Percentiles rank a stretch among this genome's conserved stretches.
Conservation (phyloP, 1,140 invertebrate species). For the Megalonaias nervosa region DNA sequence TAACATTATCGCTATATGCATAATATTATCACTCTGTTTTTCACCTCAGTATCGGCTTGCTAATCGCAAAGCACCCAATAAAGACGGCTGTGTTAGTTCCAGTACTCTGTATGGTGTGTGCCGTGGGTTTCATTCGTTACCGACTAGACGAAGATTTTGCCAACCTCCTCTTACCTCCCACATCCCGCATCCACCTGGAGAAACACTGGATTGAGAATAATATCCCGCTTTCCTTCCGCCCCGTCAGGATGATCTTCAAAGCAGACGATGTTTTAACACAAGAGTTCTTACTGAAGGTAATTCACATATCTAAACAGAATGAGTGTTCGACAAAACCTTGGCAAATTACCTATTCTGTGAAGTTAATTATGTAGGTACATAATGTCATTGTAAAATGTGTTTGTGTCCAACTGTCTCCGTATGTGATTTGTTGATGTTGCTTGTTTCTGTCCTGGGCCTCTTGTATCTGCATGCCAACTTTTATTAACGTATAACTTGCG, state of each 20-base stretch:
- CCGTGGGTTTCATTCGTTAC: slow-evolving; percentile 28
- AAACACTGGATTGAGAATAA: slow-evolving; percentile 27
- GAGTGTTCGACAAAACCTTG: too few relatives aligned
- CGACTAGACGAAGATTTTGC: slow-evolving; percentile 28
- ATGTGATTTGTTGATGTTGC: too few relatives aligned
- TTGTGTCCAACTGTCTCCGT: too few relatives aligned
- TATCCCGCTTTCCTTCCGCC: slow-evolving; percentile 21
- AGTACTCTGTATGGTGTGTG: slow-evolving; percentile 6
- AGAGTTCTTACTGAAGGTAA: slow-evolving; percentile 21
- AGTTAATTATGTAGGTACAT: too few relatives aligned
- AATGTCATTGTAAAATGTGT: too few relatives aligned
- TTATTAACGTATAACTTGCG: too few relatives aligned
- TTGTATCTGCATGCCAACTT: too few relatives aligned
- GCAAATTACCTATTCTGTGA: too few relatives aligned
- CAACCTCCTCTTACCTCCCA: slow-evolving; percentile 20
- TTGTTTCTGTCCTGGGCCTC: too few relatives aligned
- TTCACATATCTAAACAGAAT: too few relatives aligned
- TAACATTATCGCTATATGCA: too few relatives aligned
- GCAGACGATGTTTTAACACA: slow-evolving; percentile 22
- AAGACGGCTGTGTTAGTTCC: slow-evolving; percentile 16
- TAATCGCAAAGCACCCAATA: slow-evolving; percentile 11
- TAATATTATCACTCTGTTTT: too few relatives aligned
- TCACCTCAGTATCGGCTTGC: slow-evolving; percentile 14
- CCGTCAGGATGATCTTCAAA: slow-evolving; percentile 24
- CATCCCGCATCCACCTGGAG: slow-evolving; percentile 28